Evolutionary conservation across 2,888 invertebrate species (phyloP).

Genomic region (Stegana nigrithorax): DNA sequence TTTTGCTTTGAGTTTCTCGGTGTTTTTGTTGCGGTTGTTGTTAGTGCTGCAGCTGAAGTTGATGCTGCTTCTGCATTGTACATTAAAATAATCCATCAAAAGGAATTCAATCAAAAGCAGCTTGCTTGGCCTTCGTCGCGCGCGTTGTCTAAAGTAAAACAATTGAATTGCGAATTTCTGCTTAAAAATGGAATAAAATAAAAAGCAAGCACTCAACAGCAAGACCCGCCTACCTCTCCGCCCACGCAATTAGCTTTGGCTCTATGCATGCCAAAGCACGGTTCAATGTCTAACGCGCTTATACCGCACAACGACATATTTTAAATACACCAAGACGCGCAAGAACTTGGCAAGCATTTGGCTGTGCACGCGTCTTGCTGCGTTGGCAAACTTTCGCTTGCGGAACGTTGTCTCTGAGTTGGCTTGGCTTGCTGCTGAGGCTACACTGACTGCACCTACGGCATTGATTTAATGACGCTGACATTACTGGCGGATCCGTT

Average conservation of each 20-base stretch:
- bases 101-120: conserved; percentile 52
- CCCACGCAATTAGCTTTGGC: not conserved
- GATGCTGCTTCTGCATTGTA: no score
- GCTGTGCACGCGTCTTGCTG: not conserved
- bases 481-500: conserved; percentile 44
- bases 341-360: not conserved
- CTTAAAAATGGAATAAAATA: not conserved
- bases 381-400: conserved; percentile 10
- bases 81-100: conserved; percentile 54
- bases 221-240: not conserved
- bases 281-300: no score
- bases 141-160: conserved; percentile 36
- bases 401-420: no score
- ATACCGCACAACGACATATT: no score
- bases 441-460: conserved; percentile 17
- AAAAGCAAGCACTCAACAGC: no score
- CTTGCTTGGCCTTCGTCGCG: conserved; percentile 32
- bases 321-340: conserved; percentile 45
- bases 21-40: not conserved
- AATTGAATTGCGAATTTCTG: conserved; percentile 36
- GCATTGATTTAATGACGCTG: conserved; percentile 67
- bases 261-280: not conserved
- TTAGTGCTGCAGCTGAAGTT: not conserved
- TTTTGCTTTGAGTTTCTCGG: conserved; percentile 25
- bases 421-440: not conserved